Conservation (phyloP, 2,797 vertebrate genomes). For the Aphelocoma californica region DNA sequence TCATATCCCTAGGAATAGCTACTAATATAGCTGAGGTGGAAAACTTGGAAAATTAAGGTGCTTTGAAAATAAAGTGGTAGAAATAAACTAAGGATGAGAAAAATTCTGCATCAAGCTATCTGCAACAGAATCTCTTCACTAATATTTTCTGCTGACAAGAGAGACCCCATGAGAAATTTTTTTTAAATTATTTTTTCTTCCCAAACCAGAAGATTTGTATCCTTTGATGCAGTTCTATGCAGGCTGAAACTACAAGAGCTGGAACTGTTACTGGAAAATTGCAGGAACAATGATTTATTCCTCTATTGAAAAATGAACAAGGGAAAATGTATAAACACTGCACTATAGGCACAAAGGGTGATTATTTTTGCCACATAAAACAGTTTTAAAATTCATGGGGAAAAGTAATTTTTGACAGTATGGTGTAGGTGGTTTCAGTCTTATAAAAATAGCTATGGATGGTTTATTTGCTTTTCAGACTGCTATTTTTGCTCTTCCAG, state of each 20-base stretch:
- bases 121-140: neutral
- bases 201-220: neutral
- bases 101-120: neutral
- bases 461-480: constrained; percentile 21
- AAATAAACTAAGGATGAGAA: neutral
- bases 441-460: constrained; percentile 3
- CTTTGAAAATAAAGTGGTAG: neutral
- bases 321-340: constrained; percentile 31
- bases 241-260: neutral
- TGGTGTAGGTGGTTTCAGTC: constrained; percentile 1
- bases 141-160: neutral
- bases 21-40: neutral
- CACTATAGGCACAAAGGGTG: constrained; percentile 6
- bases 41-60: neutral
- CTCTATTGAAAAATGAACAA: constrained; percentile 22
- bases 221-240: neutral
- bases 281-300: neutral
- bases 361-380: constrained; percentile 45
- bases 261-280: neutral
- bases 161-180: neutral
- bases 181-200: neutral
- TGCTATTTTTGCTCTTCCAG: neutral
- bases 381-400: constrained; percentile 39
- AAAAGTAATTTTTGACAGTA: constrained; percentile 50
- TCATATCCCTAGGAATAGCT: neutral